Evolutionary conservation across 2,797 vertebrate genomes (phyloP).

Genomic region (Etheostoma nigrum): DNA sequence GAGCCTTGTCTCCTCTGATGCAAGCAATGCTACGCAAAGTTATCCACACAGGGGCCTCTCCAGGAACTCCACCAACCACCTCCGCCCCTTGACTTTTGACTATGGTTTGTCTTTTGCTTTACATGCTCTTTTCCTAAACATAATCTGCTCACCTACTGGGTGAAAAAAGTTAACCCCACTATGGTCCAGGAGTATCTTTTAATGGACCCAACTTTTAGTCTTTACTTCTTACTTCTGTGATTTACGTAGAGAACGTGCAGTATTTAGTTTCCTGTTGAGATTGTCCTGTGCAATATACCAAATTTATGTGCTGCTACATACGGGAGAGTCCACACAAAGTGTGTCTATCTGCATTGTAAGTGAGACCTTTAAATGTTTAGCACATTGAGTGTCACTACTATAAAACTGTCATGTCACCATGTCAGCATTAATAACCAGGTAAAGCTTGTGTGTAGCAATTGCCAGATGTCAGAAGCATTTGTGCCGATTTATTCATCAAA

Average conservation of each 20-base stretch:
- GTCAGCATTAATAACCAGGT: background rate
- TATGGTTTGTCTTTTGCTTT: background rate
- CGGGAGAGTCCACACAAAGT: background rate
- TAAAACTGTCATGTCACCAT: background rate
- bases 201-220: too few relatives aligned
- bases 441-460: background rate
- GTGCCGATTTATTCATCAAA: background rate
- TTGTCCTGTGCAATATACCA: background rate
- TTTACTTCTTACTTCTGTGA: background rate
- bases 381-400: background rate
- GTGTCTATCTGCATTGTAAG: background rate
- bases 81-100: background rate
- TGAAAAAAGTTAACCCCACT: background rate
- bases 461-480: background rate
- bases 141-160: background rate
- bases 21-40: background rate
- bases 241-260: background rate
- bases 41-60: slow-evolving; percentile 7
- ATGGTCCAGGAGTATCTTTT: background rate
- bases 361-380: background rate
- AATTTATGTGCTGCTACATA: background rate
- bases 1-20: slow-evolving; percentile 9
- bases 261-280: background rate
- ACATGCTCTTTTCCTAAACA: background rate
- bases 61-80: background rate